Base-by-base conservation (phyloP, 2,797 vertebrate species). In the Labeo calbasu region DNA sequence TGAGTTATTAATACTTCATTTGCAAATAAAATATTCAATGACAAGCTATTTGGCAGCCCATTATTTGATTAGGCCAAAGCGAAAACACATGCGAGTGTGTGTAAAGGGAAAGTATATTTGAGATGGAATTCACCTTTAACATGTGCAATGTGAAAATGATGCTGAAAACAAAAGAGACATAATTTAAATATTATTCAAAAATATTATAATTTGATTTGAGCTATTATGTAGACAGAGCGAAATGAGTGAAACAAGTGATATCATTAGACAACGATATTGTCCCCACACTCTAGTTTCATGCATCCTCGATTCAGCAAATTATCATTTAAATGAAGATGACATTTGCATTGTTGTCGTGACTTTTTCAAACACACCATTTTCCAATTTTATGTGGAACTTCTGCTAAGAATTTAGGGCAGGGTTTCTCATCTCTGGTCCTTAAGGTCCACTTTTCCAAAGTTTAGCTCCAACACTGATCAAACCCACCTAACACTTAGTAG, bases 1-100 rank as follows among this genome's bases (percentile, higher is more conserved):
- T 95, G 93, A 94, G 93, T 95, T 95, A 94, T 93, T 94, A 95
- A 92, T 94, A 94, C 95, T 95, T 95, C 90, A 94, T 96, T 96
- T 96, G 93, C 94, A 95, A 96, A 95, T 96, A 95, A 96, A 96
- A 94, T 94, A 95, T 92, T 92, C 93, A 94, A 94, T 92, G 91
- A 94, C 90, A 92, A 94, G 92, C 90, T 86, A 68, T 84, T 87
- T 86, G 75, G 80, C 50, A 63, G 66, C 19, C 51, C 0, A 19
- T 84, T 72, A 50, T 84, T 84, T 79, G 21, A 57, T 83, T 70
- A 69, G 48, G 43, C 14, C 10, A 65, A 83, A 73, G 55, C 4
- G 21, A 71, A 48, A 73, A 17, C 10, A 14, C n/a, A 65, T 32
- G 12, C 69, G 7, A 46, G 12, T 21, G 53, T 68, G 68, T 68